Percentiles rank a stretch among this genome's conserved stretches.
Conservation (phyloP, 2,888 invertebrate genomes). For the Clusia tigrina region DNA sequence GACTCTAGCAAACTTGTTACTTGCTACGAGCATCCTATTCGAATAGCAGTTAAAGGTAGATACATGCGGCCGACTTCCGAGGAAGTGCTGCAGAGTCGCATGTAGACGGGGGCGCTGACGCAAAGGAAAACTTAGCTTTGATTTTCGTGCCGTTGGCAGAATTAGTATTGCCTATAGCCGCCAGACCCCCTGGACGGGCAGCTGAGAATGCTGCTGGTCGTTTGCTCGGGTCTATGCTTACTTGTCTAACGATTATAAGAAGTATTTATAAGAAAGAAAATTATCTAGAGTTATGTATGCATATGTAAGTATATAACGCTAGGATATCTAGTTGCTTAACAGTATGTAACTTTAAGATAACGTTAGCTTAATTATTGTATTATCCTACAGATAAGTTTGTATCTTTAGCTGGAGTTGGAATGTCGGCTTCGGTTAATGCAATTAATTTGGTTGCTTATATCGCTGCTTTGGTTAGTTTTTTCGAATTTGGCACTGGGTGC, state of each 20-base stretch:
- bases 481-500: conserved; percentile 7
- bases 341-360: background rate
- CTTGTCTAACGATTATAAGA: no score
- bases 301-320: conserved; percentile 4
- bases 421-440: background rate
- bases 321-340: background rate
- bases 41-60: no score
- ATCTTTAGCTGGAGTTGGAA: background rate
- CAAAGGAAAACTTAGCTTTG: no score
- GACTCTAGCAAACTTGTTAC: background rate
- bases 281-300: no score
- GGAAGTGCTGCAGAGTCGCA: no score
- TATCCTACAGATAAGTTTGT: background rate
- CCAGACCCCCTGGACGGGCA: background rate
- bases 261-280: no score
- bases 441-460: conserved; percentile 16
- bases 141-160: no score
- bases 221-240: background rate
- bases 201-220: background rate
- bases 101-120: no score
- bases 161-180: no score
- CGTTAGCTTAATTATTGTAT: background rate
- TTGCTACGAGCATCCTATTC: background rate
- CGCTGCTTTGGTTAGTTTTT: conserved; percentile 17
- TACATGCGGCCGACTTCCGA: no score